Evolutionary conservation across 2,113 vertebrate species (phyloP), one percentile per base, ranked within the genome.

Genomic region (Ptilonorhynchus violaceus): DNA sequence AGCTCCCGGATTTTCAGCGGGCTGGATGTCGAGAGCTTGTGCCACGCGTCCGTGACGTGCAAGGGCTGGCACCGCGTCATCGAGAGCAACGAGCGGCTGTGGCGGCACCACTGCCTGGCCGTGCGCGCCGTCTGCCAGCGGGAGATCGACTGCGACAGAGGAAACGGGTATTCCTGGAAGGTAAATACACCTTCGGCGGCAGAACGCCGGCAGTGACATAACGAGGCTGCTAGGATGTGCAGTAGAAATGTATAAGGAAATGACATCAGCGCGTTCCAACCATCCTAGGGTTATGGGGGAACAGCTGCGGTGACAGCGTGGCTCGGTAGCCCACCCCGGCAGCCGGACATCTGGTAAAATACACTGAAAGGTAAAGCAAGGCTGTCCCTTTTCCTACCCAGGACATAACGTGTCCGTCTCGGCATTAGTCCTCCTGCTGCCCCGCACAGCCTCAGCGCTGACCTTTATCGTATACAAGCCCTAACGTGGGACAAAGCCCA

Each of bases 121-220:
- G 64, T 97, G 70, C 82, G 98, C 52, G 95, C 97, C 9, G 78
- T 99, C 42, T 99, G 99, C 84, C 97, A 60, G 73, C 96, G 96
- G 80, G 99, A 99, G 91, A 97, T 99, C 19, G 98, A 99, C 72
- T 17, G 96, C 3, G 99, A 99, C 95, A 79, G 98, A 10, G 86
- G 96, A 13, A 84, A 94, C 8, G 99, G 99, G 1, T 97, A 98
- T 37, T 99, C 99, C 64, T 99, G 99, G 99, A 99, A 98, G 99
- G 99, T 99, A 95, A 91, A 97, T 58, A 19, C 49, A 8, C 64
- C 13, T 2, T 1, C 70, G 4, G 63, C 5, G 14, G 19, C 9
- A 6, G 4, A 4, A 10, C 6, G 4, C 5, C n/a, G 14, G 63
- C 62, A 10, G 49, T 18, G 27, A 1, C 28, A 59, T 6, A 4